phyloP scores from a whole-genome alignment of 2,888 invertebrate genomes.

The Drosophila sordidula region DNA sequence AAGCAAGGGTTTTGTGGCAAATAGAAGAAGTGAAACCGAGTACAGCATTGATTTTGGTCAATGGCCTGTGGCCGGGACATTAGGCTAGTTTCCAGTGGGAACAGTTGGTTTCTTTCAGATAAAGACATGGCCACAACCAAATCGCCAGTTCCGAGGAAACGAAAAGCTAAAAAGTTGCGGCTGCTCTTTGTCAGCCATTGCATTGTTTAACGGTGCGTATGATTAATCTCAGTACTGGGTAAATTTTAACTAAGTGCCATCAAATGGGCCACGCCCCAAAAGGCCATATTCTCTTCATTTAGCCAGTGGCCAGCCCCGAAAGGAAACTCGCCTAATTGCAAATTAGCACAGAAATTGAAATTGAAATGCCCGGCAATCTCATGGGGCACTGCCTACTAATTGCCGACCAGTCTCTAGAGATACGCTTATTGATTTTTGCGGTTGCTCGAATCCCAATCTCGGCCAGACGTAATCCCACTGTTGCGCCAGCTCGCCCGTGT shows the following conservation, averaged over 20 bases:
- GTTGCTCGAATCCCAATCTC: conserved; percentile 26
- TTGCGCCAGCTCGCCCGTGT: not conserved
- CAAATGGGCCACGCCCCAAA: conserved; percentile 12
- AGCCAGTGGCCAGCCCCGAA: not conserved
- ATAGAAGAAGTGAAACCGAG: conserved; percentile 17
- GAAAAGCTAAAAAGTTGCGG: conserved; percentile 18
- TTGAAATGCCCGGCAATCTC: conserved; percentile 39
- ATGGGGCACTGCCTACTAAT: conserved; percentile 47
- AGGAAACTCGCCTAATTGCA: conserved; percentile 60
- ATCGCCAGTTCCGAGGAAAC: conserved; percentile 8
- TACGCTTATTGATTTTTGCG: conserved; percentile 43
- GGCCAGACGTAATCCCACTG: conserved; percentile 5
- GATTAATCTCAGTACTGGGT: conserved; percentile 58
- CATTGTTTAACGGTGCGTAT: conserved; percentile 68
- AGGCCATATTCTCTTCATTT: not conserved
- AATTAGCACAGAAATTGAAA: conserved; percentile 65
- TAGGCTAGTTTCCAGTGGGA: not conserved
- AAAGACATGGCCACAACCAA: conserved; percentile 31
- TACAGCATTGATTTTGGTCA: conserved; percentile 71
- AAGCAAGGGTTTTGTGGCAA: not conserved
- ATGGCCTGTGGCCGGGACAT: conserved; percentile 58
- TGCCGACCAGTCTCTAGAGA: conserved; percentile 37
- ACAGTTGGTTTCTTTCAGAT: conserved; percentile 5
- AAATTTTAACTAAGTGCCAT: conserved; percentile 11
- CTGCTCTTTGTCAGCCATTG: conserved; percentile 22